Conservation (phyloP, 2,113 vertebrate genomes). For the Rhinoptilus africanus region DNA sequence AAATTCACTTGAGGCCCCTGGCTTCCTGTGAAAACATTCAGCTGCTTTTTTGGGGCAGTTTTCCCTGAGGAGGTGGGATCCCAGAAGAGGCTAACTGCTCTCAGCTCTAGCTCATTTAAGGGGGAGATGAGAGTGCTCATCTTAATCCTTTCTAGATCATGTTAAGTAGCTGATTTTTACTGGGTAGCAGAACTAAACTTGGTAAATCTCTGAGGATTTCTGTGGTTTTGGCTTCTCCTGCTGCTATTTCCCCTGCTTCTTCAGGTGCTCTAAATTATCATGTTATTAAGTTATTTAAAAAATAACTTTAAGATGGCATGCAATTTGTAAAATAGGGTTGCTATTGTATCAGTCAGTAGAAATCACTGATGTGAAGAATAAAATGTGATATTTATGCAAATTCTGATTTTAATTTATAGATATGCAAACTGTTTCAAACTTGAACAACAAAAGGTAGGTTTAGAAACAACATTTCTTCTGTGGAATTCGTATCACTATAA, state of each 20-base stretch:
- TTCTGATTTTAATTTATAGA: background rate
- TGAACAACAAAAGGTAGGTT: background rate
- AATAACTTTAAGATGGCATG: background rate
- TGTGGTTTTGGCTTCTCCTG: background rate
- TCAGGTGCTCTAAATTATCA: background rate
- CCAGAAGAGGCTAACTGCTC: background rate
- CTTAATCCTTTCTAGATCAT: background rate
- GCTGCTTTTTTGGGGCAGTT: background rate
- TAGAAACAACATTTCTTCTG: background rate
- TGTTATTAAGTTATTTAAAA: background rate
- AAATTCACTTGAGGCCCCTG: background rate
- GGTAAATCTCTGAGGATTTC: background rate
- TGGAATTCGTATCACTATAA: background rate
- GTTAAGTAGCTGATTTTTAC: background rate
- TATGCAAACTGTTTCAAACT: background rate
- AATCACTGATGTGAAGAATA: background rate
- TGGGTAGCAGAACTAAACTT: background rate
- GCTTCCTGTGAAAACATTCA: background rate
- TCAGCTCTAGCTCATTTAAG: background rate
- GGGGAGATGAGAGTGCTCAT: background rate
- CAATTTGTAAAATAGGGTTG: background rate
- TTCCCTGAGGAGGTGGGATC: background rate
- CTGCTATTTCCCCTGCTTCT: background rate
- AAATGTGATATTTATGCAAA: background rate
- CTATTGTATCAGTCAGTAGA: background rate